A percentile compares a stretch with the other conserved stretches of the same genome.
Evolutionary conservation across 2,797 vertebrate species (phyloP).

Genomic region (Iguana delicatissima): DNA sequence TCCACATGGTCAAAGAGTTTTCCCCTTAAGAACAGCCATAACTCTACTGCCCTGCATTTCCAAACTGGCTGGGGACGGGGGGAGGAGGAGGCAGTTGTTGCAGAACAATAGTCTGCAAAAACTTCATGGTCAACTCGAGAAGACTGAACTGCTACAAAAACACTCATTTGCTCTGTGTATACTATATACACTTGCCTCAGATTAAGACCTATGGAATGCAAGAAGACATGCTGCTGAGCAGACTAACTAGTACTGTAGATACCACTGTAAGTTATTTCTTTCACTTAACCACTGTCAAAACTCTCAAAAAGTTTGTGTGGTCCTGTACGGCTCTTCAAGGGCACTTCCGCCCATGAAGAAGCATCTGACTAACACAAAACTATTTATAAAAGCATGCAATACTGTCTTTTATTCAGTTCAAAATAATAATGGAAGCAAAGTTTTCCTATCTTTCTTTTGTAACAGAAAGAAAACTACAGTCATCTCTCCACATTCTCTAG

Average conservation of each 20-base stretch:
- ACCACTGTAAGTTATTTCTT: not conserved
- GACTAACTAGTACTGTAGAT: not conserved
- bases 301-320: not conserved
- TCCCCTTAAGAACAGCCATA: not conserved
- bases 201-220: not conserved
- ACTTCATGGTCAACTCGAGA: not conserved
- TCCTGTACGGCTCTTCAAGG: conserved; percentile 12
- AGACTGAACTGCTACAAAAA: not conserved
- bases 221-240: not conserved
- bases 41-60: not conserved
- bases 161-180: not conserved
- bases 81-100: not conserved
- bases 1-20: not conserved
- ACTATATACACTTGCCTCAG: not conserved
- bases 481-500: too few relatives aligned
- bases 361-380: not conserved
- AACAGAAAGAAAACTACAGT: not conserved
- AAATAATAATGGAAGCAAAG: not conserved
- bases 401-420: conserved; percentile 3
- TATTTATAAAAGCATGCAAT: conserved; percentile 29
- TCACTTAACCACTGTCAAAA: conserved; percentile 4
- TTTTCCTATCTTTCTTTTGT: conserved; percentile 8
- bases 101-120: not conserved
- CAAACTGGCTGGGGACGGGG: not conserved
- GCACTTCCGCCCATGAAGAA: conserved; percentile 16